Evolutionary conservation across 2,797 vertebrate species (phyloP), one percentile per base, ranked within the genome.

Genomic region (Syndactyla subalaris): DNA sequence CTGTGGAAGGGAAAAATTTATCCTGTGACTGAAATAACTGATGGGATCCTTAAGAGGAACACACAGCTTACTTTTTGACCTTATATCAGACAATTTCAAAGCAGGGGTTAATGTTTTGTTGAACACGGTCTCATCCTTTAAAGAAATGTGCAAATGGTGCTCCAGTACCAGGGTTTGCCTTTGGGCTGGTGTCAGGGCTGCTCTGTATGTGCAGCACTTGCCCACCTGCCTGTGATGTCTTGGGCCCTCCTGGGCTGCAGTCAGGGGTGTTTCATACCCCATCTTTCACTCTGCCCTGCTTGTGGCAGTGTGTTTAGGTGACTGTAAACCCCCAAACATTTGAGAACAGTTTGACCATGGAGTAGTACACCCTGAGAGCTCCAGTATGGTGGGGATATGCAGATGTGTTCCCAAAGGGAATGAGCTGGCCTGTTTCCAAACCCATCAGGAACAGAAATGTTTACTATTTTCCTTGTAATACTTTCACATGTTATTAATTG

Each of bases 261-360:
- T 14, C 36, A 36, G 67, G 73, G 57, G 17, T 4, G 0, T 32
- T 54, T 45, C 6, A 1, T 16, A 2, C 11, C 43, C 30, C 2
- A 0, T 34, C 1, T 65, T 70, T 67, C 4, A 24, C 45, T 34
- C 39, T 34, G 43, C 43, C 18, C 19, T 45, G 43, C 43, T 45
- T 45, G 30, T 6, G 22, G 38, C 71, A 12, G 19, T 24, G 43
- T 8, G 5, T 67, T 57, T 21, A 27, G 18, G 5, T 46, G 12
- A 22, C 41, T 52, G 73, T 10, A 71, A 67, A 32, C 9, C 0
- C 22, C 34, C 48, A 26, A 1, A 30, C 14, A 18, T 43, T 8
- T 26, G 62, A 58, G 43, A 45, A 27, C 45, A 7, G 0, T 29
- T 73, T 43, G 55, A 58, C 30, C 17, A 2, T 6, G 5, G 51